Base-by-base conservation (phyloP, 2,888 invertebrate species). In the Caradrina kadenii region DNA sequence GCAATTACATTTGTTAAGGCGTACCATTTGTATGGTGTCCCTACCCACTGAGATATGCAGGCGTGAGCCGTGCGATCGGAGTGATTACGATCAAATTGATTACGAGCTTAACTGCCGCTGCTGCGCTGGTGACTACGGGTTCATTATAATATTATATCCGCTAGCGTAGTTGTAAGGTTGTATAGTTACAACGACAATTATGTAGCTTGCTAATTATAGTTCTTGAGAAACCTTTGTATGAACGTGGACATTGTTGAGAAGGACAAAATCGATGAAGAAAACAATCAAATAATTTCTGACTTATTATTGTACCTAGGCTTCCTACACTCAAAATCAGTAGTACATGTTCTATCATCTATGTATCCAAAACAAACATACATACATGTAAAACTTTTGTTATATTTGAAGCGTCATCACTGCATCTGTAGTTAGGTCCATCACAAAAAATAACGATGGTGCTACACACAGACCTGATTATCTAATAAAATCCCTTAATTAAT, bases 1-100 rank as follows among this genome's bases (percentile, higher is more conserved):
- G 80, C 80, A 78, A 81, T 82, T 80, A 81, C 68, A 74, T 75
- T 68, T 60, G 73, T 45, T 64, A 77, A 73, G 71, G 80, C 71
- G 54, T 69, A 65, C 22, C 59, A 81, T 84, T 84, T 77, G 79
- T 80, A 70, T 66, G 19, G 72, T 77, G 69, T 69, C 65, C 73
- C 59, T 52, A 66, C 61, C 52, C 66, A 62, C 19, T 69, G 74
- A 75, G 64, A 67, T 73, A 77, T 82, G 78, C 81, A 84, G 81
- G 80, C 82, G 84, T 60, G 69, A 74, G 56, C 62, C 71, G 49
- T 63, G 68, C 72, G 73, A 45, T 45, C 45, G 45, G 42, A 15
- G 42, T 10, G 42, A 42, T 45, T 45, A 17, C 45, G 45, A 76
- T 76, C 74, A 73, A 81, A 84, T 82, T 81, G 80, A 80, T 82